A percentile compares a stretch with the other conserved stretches of the same genome.
Evolutionary conservation across 2,113 vertebrate genomes (phyloP).

Genomic region (Tupaia chinensis): DNA sequence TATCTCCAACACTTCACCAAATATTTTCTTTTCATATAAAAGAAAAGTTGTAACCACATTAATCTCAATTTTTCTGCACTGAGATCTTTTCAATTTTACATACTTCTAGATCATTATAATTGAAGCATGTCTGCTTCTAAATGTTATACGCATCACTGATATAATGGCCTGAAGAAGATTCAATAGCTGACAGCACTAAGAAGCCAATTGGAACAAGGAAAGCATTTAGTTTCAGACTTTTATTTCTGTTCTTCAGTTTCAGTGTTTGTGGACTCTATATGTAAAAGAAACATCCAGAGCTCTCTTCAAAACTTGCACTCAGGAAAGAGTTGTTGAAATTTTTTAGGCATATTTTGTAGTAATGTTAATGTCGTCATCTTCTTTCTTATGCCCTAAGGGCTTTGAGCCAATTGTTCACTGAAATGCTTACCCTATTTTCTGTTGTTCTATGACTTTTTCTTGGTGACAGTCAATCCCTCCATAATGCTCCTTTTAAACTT

Average conservation of each 20-base stretch:
- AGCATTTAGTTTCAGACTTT: conserved; percentile 92
- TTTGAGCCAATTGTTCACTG: not conserved
- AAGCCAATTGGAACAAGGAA: conserved; percentile 93
- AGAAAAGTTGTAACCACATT: conserved; percentile 95
- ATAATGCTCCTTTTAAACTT: not conserved
- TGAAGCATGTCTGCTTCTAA: conserved; percentile 95
- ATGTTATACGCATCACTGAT: conserved; percentile 95
- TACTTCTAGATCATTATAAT: conserved; percentile 95
- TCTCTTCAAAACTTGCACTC: conserved; percentile 92
- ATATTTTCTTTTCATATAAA: conserved; percentile 95
- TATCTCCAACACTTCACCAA: conserved; percentile 92
- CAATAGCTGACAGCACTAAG: conserved; percentile 94
- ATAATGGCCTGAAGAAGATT: conserved; percentile 94
- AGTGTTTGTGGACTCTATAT: conserved; percentile 93
- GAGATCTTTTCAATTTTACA: conserved; percentile 91
- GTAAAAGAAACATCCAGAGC: conserved; percentile 90
- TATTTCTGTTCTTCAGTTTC: conserved; percentile 92
- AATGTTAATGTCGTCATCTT: not conserved
- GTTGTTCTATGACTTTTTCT: not conserved
- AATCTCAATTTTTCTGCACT: conserved; percentile 91
- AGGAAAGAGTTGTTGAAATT: conserved; percentile 92
- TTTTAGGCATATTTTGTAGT: not conserved
- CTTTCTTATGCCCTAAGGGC: not conserved
- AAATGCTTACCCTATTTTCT: not conserved
- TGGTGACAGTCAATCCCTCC: not conserved